phyloP scores from a whole-genome alignment of 2,113 vertebrate genomes.

The Triplophysa tibetana region DNA sequence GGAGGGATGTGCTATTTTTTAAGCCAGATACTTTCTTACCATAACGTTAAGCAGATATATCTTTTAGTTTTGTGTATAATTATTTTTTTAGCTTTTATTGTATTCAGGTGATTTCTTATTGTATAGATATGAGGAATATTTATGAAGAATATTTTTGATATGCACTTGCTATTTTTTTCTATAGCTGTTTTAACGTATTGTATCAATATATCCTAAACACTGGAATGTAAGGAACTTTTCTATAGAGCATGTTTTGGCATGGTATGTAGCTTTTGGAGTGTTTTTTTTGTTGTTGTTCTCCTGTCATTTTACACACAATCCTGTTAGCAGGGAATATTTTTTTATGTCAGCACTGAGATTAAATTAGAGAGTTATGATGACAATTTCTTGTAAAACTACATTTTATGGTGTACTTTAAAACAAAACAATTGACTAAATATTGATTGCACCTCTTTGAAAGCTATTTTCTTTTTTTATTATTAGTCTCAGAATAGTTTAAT shows the following conservation, averaged over 20 bases:
- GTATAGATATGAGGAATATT: background rate
- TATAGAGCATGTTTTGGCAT: background rate
- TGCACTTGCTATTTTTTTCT: background rate
- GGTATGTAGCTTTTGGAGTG: background rate
- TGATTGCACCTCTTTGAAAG: too few species aligned
- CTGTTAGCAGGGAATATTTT: conserved; percentile 37
- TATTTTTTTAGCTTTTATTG: background rate
- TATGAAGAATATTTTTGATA: background rate
- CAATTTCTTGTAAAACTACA: background rate
- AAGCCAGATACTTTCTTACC: background rate
- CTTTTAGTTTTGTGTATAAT: background rate
- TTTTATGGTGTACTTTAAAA: too few species aligned
- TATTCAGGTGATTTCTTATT: background rate
- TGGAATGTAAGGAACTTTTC: background rate
- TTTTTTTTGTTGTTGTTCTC: background rate
- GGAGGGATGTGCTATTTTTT: background rate
- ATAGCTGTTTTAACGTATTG: background rate
- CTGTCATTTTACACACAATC: conserved; percentile 28
- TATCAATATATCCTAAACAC: background rate
- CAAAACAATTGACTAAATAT: too few species aligned
- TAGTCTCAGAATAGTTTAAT: too few species aligned
- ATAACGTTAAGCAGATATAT: background rate
- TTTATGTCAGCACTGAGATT: background rate
- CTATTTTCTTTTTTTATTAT: too few species aligned
- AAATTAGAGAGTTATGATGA: background rate